phyloP scores from a whole-genome alignment of 2,888 invertebrate genomes.

The Ctena decussata region DNA sequence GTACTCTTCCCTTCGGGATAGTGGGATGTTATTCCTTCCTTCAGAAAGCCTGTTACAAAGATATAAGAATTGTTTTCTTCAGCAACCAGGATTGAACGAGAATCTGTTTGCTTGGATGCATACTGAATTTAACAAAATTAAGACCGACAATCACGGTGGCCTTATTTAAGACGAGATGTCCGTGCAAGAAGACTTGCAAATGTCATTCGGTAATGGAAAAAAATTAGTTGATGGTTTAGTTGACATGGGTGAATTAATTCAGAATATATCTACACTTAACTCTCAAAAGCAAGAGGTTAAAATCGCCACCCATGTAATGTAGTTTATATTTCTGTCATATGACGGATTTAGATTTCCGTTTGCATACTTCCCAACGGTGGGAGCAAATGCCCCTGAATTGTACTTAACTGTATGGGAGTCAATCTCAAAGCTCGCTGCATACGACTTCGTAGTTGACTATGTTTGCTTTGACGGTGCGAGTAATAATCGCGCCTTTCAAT shows the following conservation, averaged over 20 bases:
- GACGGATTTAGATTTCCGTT: conserved; percentile 45
- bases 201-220: conserved; percentile 18
- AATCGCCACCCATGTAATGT: conserved; percentile 39
- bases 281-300: conserved; percentile 15
- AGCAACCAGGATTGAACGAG: background rate
- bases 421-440: conserved; percentile 25
- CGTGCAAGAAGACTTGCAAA: conserved; percentile 42
- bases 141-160: conserved; percentile 9
- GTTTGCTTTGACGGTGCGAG: conserved; percentile 37
- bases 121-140: background rate
- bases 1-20: background rate
- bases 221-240: conserved; percentile 26
- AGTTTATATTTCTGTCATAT: conserved; percentile 33
- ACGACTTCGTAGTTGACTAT: conserved; percentile 34
- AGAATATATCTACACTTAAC: conserved; percentile 29
- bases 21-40: conserved; percentile 9
- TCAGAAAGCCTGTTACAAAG: conserved; percentile 9
- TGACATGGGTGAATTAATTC: conserved; percentile 22
- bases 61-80: conserved; percentile 1
- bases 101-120: background rate
- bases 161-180: conserved; percentile 43
- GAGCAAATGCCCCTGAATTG: conserved; percentile 33
- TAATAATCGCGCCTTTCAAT: conserved; percentile 36
- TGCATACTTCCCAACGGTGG: conserved; percentile 41
- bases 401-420: conserved; percentile 42